A percentile compares a stretch with the other conserved stretches of the same genome.
Conservation (phyloP, 2,113 vertebrate genomes). For the Polyodon spathula region DNA sequence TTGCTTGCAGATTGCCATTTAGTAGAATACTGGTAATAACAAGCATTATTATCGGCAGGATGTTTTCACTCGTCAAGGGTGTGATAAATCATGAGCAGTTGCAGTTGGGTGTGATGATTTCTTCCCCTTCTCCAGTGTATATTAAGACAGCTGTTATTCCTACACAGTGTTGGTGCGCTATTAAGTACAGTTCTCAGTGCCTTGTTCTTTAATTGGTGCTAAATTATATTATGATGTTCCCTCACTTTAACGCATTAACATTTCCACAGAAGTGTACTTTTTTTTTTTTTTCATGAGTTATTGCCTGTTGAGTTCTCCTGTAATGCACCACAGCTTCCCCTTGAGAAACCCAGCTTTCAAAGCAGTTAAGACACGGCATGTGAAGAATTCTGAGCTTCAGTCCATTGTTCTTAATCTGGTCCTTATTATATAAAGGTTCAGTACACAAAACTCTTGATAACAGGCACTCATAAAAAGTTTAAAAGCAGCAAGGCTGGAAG, state of each 20-base stretch:
- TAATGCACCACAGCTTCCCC: not conserved
- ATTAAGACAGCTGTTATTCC: no score
- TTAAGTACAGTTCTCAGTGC: no score
- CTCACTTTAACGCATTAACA: not conserved
- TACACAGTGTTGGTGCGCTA: no score
- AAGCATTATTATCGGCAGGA: no score
- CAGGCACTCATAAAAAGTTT: not conserved
- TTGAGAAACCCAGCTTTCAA: not conserved
- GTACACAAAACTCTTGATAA: not conserved
- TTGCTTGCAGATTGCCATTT: no score
- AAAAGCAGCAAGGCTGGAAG: constrained; percentile 11
- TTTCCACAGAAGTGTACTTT: not conserved
- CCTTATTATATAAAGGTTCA: not conserved
- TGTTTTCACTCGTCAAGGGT: no score
- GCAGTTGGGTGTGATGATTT: no score
- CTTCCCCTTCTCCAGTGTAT: no score
- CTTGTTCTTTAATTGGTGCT: no score
- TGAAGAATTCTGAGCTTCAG: not conserved
- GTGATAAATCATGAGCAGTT: no score
- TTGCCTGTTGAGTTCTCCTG: constrained; percentile 4
- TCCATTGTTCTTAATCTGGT: not conserved
- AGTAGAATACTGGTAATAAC: no score
- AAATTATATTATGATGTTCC: no score
- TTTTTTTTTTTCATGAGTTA: not conserved
- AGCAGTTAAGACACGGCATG: not conserved